Base-by-base conservation (phyloP, 2,113 vertebrate species). In the Sinocyclocheilus anophthalmus region DNA sequence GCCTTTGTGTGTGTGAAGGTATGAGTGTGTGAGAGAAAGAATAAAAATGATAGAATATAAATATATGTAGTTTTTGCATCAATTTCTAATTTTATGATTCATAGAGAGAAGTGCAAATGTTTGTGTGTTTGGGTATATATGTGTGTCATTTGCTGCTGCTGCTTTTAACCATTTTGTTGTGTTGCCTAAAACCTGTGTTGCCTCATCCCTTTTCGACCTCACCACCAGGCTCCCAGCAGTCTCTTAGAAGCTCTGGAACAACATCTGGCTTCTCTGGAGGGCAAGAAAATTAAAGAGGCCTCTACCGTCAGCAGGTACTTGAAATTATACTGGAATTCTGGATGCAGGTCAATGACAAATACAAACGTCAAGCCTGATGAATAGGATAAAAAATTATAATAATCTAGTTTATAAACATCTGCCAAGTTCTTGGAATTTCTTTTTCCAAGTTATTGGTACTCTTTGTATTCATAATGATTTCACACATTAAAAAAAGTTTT, bases 181-280 rank as follows among this genome's bases (percentile, higher is more conserved):
- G 83, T 83, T 53, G 26, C 63, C 87, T 88, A 42, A 89, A 85
- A 89, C 72, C 69, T 65, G 42, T 87, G 77, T 86, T 61, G 76
- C 76, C 76, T 65, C 67, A 73, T 63, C 50, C 73, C n/a, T 61
- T 81, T 73, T 67, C 18, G 22, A 24, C 89, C 79, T 65, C 84
- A 77, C 73, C 90, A 91, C 87, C 90, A 99, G 98, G 96, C 96
- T 87, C 97, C 97, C 83, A 96, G 94, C 92, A 96, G 97, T 92
- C 96, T 98, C 88, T 94, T 98, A 92, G 97, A 98, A 95, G 96
- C 97, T 88, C 92, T 99, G 90, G 96, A 97, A 92, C 96, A 98
- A 88, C 97, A 99, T 91, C 93, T 99, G 93, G 96, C 96, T 93
- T 99, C 97, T 88, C 94, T 99, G 93, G 97, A 99, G 92, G 96